phyloP scores from a whole-genome alignment of 2,113 vertebrate genomes.

The Gnathonemus longibarbis region DNA sequence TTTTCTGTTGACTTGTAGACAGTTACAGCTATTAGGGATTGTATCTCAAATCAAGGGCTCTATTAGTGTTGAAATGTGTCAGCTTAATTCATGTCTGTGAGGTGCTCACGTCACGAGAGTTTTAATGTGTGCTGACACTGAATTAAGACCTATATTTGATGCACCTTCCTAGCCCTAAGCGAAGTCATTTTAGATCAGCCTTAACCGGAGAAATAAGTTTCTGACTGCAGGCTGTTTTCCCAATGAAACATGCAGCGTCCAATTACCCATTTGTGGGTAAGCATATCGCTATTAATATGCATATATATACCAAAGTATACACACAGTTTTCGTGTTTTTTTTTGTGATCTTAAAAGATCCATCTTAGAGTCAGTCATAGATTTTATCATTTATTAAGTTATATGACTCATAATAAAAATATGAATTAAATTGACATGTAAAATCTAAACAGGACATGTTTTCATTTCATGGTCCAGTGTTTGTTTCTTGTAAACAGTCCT shows the following conservation, averaged over 20 bases:
- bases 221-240: slow-evolving; percentile 12
- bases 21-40: slow-evolving; percentile 2
- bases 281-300: neutral
- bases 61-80: slow-evolving; percentile 28
- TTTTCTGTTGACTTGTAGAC: neutral
- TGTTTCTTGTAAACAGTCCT: neutral
- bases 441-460: neutral
- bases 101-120: neutral
- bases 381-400: neutral
- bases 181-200: slow-evolving; percentile 20
- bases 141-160: slow-evolving; percentile 19
- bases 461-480: neutral
- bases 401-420: neutral
- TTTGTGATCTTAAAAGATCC: neutral
- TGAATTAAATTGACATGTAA: neutral
- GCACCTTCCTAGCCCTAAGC: slow-evolving; percentile 13
- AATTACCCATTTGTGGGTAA: neutral
- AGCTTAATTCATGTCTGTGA: slow-evolving; percentile 20
- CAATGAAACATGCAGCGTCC: neutral
- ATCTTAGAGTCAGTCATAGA: neutral
- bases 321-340: neutral
- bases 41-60: slow-evolving; percentile 18
- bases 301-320: neutral
- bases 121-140: slow-evolving; percentile 25
- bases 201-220: neutral